These are phyloP conservation scores for Physocephala rufipes DNA, from an alignment of 2,888 invertebrate genomes.

Conservation along the genomic window DNA sequence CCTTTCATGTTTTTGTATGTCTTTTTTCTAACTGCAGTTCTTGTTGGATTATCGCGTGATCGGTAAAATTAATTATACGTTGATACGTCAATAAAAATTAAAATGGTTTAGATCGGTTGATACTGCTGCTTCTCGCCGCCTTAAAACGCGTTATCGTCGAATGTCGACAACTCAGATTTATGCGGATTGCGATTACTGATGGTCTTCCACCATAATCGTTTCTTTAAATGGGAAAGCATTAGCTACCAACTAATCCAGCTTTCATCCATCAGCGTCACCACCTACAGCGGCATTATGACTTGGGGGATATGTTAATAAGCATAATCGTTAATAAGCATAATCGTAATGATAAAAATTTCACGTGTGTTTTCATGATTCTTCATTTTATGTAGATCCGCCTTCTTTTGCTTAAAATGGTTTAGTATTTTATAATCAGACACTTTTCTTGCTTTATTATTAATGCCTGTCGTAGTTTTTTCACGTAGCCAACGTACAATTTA, in stretches of 20 bases:
- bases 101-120: constrained; percentile 17
- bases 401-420: too few species aligned
- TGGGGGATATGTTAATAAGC: constrained; percentile 33
- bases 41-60: constrained; percentile 28
- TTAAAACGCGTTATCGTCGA: too few species aligned
- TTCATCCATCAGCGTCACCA: constrained; percentile 34
- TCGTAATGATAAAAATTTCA: constrained; percentile 31
- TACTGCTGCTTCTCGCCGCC: constrained; percentile 22
- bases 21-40: constrained; percentile 12
- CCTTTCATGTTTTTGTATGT: too few species aligned
- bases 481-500: too few species aligned
- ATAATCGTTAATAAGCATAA: too few species aligned
- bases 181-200: not conserved
- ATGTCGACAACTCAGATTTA: too few species aligned
- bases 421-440: too few species aligned
- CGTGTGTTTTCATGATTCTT: too few species aligned
- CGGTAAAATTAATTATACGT: constrained; percentile 39
- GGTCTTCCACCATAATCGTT: not conserved
- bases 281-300: constrained; percentile 25
- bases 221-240: constrained; percentile 34
- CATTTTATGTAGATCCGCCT: too few species aligned
- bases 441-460: too few species aligned
- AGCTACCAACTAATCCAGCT: constrained; percentile 15
- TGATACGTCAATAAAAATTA: constrained; percentile 31
- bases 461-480: too few species aligned